phyloP scores from a whole-genome alignment of 64 coral and sea anemone species.

The Pocillopora verrucosa region DNA sequence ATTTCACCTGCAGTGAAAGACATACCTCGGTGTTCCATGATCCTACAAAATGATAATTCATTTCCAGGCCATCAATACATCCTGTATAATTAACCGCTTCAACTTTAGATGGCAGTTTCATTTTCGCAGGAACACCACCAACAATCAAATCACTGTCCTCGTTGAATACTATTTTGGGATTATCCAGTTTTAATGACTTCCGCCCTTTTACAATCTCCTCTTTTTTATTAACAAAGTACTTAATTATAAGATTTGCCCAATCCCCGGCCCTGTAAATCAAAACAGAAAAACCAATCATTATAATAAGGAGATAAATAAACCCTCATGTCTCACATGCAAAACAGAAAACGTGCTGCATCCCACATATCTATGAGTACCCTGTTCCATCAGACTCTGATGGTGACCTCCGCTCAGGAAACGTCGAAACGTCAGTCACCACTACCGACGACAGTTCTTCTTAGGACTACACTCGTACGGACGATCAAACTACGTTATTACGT shows the following conservation, averaged over 20 bases:
- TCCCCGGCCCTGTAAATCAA: constrained; percentile 26
- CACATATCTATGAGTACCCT: too few relatives aligned
- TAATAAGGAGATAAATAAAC: background rate
- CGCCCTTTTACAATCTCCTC: background rate
- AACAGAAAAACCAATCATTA: background rate
- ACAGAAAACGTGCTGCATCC: too few relatives aligned
- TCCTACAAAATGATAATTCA: constrained; percentile 56
- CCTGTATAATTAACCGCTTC: constrained; percentile 6
- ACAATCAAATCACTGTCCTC: constrained; percentile 35
- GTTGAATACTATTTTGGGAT: constrained; percentile 31
- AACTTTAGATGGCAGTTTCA: constrained; percentile 21
- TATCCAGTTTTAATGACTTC: background rate
- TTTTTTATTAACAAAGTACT: constrained; percentile 19
- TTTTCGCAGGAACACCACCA: constrained; percentile 32
- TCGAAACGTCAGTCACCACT: too few relatives aligned
- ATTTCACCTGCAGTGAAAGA: background rate
- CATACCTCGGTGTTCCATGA: constrained; percentile 54
- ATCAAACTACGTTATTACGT: too few relatives aligned
- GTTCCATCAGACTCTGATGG: too few relatives aligned
- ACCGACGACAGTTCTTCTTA: too few relatives aligned
- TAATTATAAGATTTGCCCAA: background rate
- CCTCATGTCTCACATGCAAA: background rate
- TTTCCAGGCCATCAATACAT: constrained; percentile 41
- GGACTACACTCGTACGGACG: too few relatives aligned
- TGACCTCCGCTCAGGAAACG: too few relatives aligned